Percentiles rank a stretch among this genome's conserved stretches.
Conservation (phyloP, 2,797 vertebrate species). For the Spea hammondii region DNA sequence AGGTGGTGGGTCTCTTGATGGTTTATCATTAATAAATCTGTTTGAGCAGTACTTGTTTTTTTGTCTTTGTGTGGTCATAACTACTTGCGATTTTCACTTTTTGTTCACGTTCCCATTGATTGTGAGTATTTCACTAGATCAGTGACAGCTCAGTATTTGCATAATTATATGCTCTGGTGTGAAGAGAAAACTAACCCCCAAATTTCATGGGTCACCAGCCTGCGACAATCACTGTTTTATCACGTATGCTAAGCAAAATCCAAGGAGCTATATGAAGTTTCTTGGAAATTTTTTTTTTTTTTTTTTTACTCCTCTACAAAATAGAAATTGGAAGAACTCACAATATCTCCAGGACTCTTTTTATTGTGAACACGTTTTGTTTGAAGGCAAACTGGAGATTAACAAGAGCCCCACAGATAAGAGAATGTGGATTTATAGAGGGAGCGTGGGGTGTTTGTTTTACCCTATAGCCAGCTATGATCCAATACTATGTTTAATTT, state of each 20-base stretch:
- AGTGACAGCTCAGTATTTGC: slow-evolving; percentile 98
- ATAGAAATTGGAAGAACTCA: slow-evolving; percentile 71
- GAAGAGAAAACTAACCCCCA: slow-evolving; percentile 97
- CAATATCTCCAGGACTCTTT: slow-evolving; percentile 70
- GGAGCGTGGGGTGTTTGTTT: slow-evolving; percentile 45
- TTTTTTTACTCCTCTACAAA: slow-evolving; percentile 65
- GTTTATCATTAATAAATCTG: background rate
- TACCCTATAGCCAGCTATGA: background rate
- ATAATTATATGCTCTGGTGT: slow-evolving; percentile 99
- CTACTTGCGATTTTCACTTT: slow-evolving; percentile 67
- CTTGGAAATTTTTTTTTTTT: slow-evolving; percentile 62
- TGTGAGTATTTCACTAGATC: slow-evolving; percentile 88
- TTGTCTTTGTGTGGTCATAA: slow-evolving; percentile 57
- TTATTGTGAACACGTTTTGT: slow-evolving; percentile 66
- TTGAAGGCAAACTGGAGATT: slow-evolving; percentile 73
- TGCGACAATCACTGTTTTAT: slow-evolving; percentile 99
- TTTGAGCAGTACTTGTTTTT: slow-evolving; percentile 53
- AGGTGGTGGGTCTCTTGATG: background rate
- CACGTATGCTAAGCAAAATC: slow-evolving; percentile 87
- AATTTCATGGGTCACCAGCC: slow-evolving; percentile 99
- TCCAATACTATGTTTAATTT: background rate
- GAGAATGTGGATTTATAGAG: slow-evolving; percentile 65
- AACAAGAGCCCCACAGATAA: slow-evolving; percentile 62
- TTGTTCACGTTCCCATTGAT: slow-evolving; percentile 69
- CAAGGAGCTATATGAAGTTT: slow-evolving; percentile 85